A percentile compares a stretch with the other conserved stretches of the same genome.
phyloP scores from a whole-genome alignment of 2,797 vertebrate species.

The Xyrichtys novacula region DNA sequence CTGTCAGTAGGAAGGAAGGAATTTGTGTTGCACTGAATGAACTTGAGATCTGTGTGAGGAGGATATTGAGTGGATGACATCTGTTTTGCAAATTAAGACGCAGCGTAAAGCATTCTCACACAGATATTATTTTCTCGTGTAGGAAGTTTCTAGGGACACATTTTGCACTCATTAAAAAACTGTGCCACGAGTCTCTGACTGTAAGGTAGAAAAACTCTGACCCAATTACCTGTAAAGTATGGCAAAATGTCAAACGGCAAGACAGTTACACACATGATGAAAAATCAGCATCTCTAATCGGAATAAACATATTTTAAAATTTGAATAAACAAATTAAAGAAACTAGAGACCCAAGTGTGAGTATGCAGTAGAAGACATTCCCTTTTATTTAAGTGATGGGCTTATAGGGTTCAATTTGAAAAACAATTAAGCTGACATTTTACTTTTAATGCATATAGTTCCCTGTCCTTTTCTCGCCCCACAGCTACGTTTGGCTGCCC shows the following conservation, averaged over 20 bases:
- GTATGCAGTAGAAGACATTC: not conserved
- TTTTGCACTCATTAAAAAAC: conserved; percentile 48
- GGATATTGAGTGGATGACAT: conserved; percentile 80
- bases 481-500: conserved; percentile 73
- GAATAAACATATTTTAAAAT: too few relatives aligned
- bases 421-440: not conserved
- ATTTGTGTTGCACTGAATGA: conserved; percentile 81
- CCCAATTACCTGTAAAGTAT: not conserved
- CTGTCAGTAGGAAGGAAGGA: conserved; percentile 81
- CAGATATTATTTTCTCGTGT: conserved; percentile 71
- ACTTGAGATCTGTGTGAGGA: conserved; percentile 79
- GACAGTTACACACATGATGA: too few relatives aligned
- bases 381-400: not conserved
- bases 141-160: conserved; percentile 55
- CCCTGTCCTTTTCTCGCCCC: not conserved
- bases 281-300: too few relatives aligned
- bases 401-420: not conserved
- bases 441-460: conserved; percentile 6
- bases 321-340: too few relatives aligned
- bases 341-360: too few relatives aligned
- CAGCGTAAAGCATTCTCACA: conserved; percentile 67
- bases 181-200: conserved; percentile 34
- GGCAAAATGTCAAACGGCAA: too few relatives aligned
- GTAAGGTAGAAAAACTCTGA: not conserved
- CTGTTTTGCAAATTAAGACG: conserved; percentile 79